Conservation (phyloP, 2,113 vertebrate genomes). For the Rattus norvegicus region GRCr8 NC_086037.1:71834501-71835000, state of each 20-base stretch:
- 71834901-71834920: background rate
- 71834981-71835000: conserved; percentile 40
- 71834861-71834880: background rate
- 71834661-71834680: background rate
- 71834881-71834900: background rate
- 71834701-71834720: background rate
- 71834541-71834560: too few species aligned
- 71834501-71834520: too few species aligned
- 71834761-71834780: background rate
- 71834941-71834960: background rate
- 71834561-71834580: too few species aligned
- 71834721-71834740: background rate
- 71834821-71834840: background rate
- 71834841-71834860: background rate
- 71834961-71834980: background rate
- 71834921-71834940: background rate
- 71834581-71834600: too few species aligned
- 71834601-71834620: too few species aligned
- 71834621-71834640: too few species aligned
- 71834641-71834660: background rate
- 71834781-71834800: background rate
- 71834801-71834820: background rate
- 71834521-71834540: too few species aligned
- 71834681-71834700: background rate
- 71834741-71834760: background rate